Evolutionary conservation across 1,140 invertebrate species (phyloP).

Genomic region (Hormaphis cornu): DNA sequence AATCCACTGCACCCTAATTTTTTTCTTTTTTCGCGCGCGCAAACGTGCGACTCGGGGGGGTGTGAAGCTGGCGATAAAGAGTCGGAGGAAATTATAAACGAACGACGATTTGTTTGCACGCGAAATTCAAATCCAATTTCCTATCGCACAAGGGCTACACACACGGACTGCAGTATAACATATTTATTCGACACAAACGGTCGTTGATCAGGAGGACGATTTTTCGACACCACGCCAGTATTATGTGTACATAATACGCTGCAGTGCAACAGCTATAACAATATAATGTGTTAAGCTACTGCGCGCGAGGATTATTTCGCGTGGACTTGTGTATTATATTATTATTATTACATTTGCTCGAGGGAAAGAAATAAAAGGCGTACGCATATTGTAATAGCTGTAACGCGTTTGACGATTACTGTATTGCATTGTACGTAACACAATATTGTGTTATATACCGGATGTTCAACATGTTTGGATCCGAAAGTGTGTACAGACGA

Average conservation of each 20-base stretch:
- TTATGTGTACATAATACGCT: too few relatives aligned
- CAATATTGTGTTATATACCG: background rate
- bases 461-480: too few relatives aligned
- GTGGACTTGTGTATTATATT: too few relatives aligned
- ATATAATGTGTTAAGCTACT: too few relatives aligned
- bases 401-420: too few relatives aligned
- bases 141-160: background rate
- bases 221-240: background rate
- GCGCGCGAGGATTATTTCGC: too few relatives aligned
- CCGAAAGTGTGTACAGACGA: too few relatives aligned
- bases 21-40: background rate
- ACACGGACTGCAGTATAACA: background rate
- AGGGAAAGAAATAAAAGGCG: background rate
- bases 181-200: background rate
- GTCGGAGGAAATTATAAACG: constrained; percentile 15
- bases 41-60: background rate
- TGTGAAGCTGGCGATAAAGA: background rate
- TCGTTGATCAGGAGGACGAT: constrained; percentile 25
- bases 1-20: background rate
- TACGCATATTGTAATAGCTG: too few relatives aligned
- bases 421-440: background rate
- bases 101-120: constrained; percentile 28
- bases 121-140: constrained; percentile 32
- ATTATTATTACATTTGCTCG: too few relatives aligned
- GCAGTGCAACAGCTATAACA: too few relatives aligned